Conservation (phyloP, 2,797 vertebrate species). For the Enteromius afrohamiltoni region DNA sequence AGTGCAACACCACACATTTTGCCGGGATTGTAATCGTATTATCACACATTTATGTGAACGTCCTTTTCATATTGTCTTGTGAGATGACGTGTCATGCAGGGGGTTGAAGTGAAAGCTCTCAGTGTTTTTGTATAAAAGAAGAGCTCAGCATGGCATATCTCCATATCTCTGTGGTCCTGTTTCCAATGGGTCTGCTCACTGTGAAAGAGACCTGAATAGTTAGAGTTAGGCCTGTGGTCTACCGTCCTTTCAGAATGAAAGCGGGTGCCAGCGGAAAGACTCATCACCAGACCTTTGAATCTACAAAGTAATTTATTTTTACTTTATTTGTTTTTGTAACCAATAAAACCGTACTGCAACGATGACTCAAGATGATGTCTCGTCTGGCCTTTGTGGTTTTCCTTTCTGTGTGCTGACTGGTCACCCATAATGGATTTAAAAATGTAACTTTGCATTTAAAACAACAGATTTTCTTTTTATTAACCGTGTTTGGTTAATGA, state of each 20-base stretch:
- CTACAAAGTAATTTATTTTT: constrained; percentile 78
- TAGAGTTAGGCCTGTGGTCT: constrained; percentile 66
- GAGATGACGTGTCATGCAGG: constrained; percentile 31
- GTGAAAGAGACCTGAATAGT: constrained; percentile 65
- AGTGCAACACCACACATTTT: constrained; percentile 14
- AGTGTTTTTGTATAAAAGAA: constrained; percentile 37
- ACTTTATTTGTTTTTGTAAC: constrained; percentile 74
- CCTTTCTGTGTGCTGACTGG: constrained; percentile 51
- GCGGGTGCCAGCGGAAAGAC: constrained; percentile 58
- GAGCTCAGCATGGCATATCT: constrained; percentile 30
- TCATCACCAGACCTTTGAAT: constrained; percentile 65
- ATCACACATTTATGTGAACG: constrained; percentile 32
- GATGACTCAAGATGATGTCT: constrained; percentile 48
- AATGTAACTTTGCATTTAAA: background rate
- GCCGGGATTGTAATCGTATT: constrained; percentile 9
- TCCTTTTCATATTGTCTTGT: constrained; percentile 46
- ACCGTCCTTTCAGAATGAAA: constrained; percentile 53
- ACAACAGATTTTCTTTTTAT: background rate
- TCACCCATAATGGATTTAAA: background rate
- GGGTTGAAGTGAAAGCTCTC: constrained; percentile 41
- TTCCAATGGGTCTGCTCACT: constrained; percentile 70
- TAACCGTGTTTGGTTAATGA: constrained; percentile 14
- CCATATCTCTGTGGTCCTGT: constrained; percentile 44
- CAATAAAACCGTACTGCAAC: constrained; percentile 80
- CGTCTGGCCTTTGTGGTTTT: constrained; percentile 41